phyloP scores from a whole-genome alignment of 2,113 vertebrate species.

The Hypanus sabinus region DNA sequence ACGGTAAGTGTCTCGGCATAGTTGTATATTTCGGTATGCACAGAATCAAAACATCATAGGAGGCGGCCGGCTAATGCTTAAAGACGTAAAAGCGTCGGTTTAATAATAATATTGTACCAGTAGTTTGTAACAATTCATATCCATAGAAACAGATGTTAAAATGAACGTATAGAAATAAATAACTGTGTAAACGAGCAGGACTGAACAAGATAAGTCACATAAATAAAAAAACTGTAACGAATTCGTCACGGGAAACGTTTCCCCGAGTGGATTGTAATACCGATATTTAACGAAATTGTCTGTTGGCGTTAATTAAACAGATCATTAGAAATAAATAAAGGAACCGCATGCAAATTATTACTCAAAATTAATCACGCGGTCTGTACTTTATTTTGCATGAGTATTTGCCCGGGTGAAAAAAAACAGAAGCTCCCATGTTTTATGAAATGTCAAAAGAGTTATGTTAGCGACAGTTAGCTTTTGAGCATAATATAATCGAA shows the following conservation, averaged over 20 bases:
- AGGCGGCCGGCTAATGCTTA: neutral
- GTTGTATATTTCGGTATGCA: neutral
- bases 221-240: neutral
- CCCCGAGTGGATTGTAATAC: neutral
- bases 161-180: neutral
- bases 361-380: neutral
- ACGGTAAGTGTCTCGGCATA: neutral
- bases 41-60: neutral
- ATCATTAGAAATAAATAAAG: too few relatives aligned
- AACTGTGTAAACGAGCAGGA: neutral
- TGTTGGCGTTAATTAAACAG: neutral
- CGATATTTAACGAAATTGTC: too few relatives aligned
- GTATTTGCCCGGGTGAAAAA: neutral
- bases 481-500: neutral
- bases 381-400: neutral
- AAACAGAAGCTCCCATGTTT: neutral
- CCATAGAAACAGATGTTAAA: neutral
- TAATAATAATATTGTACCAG: neutral
- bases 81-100: neutral
- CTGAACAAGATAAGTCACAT: neutral
- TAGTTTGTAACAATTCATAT: neutral
- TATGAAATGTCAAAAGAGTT: neutral
- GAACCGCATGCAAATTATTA: neutral
- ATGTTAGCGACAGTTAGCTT: neutral
- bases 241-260: neutral